Evolutionary conservation across 2,888 invertebrate genomes (phyloP).

Genomic region (Melolontha melolontha): DNA sequence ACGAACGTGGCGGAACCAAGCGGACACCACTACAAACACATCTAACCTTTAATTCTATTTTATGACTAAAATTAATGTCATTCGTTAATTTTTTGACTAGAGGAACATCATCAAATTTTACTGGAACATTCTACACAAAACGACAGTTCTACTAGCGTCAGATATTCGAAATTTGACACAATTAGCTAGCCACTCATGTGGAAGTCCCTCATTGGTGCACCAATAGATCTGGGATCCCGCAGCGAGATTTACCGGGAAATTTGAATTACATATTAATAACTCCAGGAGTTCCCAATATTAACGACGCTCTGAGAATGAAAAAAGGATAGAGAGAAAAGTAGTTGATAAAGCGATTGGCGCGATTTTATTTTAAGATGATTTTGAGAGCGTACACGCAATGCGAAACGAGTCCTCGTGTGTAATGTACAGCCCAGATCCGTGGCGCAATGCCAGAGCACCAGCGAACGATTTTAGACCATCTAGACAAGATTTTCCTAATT

Average conservation of each 20-base stretch:
- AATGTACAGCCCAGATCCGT: conserved; percentile 51
- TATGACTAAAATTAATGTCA: conserved; percentile 2
- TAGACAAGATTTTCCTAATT: conserved; percentile 76
- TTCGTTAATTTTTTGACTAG: not conserved
- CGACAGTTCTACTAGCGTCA: conserved; percentile 3
- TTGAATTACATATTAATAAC: conserved; percentile 34
- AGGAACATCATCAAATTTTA: not conserved
- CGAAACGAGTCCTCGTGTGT: conserved; percentile 47
- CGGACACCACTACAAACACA: conserved; percentile 40
- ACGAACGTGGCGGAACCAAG: conserved; percentile 47
- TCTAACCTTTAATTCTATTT: conserved; percentile 17
- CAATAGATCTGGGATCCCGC: not conserved
- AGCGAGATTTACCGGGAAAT: conserved; percentile 35
- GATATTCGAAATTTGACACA: conserved; percentile 35
- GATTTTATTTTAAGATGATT: conserved; percentile 46
- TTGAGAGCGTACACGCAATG: conserved; percentile 44
- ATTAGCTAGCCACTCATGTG: conserved; percentile 63
- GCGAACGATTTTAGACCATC: conserved; percentile 55
- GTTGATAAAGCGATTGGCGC: conserved; percentile 33
- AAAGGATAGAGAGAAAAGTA: conserved; percentile 20
- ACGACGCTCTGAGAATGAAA: conserved; percentile 9
- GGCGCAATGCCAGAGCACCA: conserved; percentile 53
- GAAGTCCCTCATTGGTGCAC: conserved; percentile 65
- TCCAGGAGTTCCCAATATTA: not conserved
- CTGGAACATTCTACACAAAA: conserved; percentile 2